Evolutionary conservation across 1,140 invertebrate genomes (phyloP).

Genomic region (Battus philenor): DNA sequence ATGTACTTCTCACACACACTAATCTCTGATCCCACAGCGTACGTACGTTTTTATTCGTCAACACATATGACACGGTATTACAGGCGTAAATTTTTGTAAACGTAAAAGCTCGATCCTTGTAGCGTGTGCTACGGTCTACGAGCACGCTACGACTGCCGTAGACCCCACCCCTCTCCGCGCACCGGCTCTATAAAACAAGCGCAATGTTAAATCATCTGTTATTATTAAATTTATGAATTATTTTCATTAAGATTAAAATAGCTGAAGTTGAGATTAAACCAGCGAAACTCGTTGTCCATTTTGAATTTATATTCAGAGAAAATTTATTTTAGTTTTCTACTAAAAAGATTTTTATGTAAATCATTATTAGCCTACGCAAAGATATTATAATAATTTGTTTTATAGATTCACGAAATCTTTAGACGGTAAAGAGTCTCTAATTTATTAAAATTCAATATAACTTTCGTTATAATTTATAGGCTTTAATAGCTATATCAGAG

Average conservation of each 20-base stretch:
- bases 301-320: no score
- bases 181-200: slow-evolving; percentile 15
- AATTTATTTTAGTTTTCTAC: no score
- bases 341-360: no score
- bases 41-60: slow-evolving; percentile 4
- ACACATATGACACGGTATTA: slow-evolving; percentile 8
- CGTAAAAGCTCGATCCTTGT: slow-evolving; percentile 19
- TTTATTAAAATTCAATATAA: no score
- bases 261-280: no score
- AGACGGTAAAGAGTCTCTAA: no score
- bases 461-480: no score
- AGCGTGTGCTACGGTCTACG: slow-evolving; percentile 57
- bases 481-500: no score
- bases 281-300: no score
- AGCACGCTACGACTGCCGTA: slow-evolving; percentile 59
- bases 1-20: slow-evolving; percentile 8
- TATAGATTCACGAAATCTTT: no score
- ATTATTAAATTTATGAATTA: slow-evolving; percentile 12
- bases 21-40: not conserved
- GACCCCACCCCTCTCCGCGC: slow-evolving; percentile 46
- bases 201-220: slow-evolving; percentile 15
- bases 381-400: no score
- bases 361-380: no score
- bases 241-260: not conserved
- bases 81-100: slow-evolving; percentile 9